Percentiles rank a stretch among this genome's conserved stretches.
Conservation (phyloP, 2,113 vertebrate species). For the Martes martes region DNA sequence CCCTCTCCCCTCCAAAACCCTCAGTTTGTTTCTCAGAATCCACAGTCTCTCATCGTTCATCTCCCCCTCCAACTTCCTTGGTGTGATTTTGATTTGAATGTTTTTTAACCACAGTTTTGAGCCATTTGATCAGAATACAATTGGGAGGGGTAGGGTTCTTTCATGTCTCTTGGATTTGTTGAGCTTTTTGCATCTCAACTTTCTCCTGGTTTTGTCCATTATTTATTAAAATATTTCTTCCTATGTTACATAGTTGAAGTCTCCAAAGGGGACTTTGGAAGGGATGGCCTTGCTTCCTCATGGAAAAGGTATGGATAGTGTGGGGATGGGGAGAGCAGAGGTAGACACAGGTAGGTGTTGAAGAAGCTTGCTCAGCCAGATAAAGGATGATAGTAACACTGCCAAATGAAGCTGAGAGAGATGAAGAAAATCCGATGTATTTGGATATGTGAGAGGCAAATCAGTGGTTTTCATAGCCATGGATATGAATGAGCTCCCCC, state of each 20-base stretch:
- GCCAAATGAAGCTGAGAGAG: accelerated
- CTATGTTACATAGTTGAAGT: neutral
- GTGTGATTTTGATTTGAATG: too few relatives aligned
- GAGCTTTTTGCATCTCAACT: neutral
- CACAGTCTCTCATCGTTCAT: too few relatives aligned
- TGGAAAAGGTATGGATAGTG: neutral
- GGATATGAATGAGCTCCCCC: accelerated
- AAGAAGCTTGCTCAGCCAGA: too few relatives aligned
- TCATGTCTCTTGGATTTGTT: neutral
- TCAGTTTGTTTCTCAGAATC: too few relatives aligned
- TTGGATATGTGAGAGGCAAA: accelerated
- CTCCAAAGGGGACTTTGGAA: neutral
- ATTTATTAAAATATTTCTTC: neutral
- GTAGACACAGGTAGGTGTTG: accelerated
- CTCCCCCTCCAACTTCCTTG: too few relatives aligned
- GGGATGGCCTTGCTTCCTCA: neutral
- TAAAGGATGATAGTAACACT: accelerated
- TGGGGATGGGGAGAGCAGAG: accelerated
- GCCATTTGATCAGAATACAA: too few relatives aligned
- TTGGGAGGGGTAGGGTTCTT: neutral
- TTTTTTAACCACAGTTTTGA: too few relatives aligned
- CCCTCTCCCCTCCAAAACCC: too few relatives aligned
- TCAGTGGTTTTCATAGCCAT: accelerated
- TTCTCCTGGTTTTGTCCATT: neutral
- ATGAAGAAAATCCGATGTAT: accelerated